Base-by-base conservation (phyloP, 2,113 vertebrate genomes). In the Zosterops hypoxanthus region DNA sequence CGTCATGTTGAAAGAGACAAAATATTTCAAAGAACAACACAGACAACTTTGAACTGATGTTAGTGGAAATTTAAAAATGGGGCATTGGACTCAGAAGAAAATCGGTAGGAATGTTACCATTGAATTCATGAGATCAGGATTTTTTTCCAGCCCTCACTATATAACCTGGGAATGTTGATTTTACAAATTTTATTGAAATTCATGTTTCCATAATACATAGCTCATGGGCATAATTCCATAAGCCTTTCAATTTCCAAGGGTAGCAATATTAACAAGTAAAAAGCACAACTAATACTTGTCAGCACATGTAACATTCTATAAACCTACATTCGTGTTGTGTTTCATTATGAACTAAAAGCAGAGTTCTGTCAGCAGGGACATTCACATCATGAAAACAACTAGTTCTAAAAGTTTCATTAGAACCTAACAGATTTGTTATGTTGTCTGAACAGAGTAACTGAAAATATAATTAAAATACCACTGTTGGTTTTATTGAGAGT, bases 391-490 rank as follows among this genome's bases (percentile, higher is more conserved):
- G 42, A 88, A 94, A 94, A 78, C 53, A 88, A 25, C 56, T 94
- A 3, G 1, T 49, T 96, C 64, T 56, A 59, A 92, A 90, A 81
- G 69, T 78, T 63, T 86, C 64, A 71, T 83, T 73, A 78, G n/a
- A 75, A 71, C 53, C 44, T 63, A 88, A 84, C 36, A 79, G 56
- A 81, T 93, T 86, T 78, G 16, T 90, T 53, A 53, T 75, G 52
- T 92, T 88, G 36, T 79, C 64, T 82, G 85, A 90, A 60, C 44
- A 80, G 33, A 85, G 39, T 75, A 95, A 63, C 60, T 79, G 61
- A 84, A 90, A 95, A 76, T 71, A 49, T 75, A 78, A 94, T 93
- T 95, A 78, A 93, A 95, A 75, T 80, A 92, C 82, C 41, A 60
- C 49, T 78, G 39, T 61, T 81, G 36, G 39, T 20, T 82, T 96